These are phyloP conservation scores for Spatulosminthurus flaviceps DNA, from an alignment of 2,888 invertebrate genomes.

Conservation along the genomic window DNA sequence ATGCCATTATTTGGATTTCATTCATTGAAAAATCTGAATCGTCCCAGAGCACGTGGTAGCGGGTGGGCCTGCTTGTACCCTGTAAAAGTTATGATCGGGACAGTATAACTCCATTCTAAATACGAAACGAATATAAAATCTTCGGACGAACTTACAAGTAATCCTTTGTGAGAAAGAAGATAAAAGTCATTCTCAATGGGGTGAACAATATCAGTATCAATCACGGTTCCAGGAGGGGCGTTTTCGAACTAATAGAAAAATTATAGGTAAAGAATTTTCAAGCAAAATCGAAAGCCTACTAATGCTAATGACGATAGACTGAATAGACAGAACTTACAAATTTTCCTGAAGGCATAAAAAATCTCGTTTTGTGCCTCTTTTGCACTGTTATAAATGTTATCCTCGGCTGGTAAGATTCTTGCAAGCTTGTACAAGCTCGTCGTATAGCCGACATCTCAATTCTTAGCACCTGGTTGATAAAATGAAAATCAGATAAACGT, in stretches of 20 bases:
- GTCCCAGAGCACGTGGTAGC: constrained; percentile 85
- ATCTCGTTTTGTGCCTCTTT: constrained; percentile 72
- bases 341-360: constrained; percentile 63
- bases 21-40: constrained; percentile 77
- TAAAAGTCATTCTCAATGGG: constrained; percentile 69
- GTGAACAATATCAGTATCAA: constrained; percentile 68
- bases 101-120: no score
- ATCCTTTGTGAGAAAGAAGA: constrained; percentile 66
- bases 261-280: neutral
- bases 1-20: constrained; percentile 81
- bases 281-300: no score
- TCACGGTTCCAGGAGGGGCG: constrained; percentile 69
- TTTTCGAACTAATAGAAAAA: constrained; percentile 64
- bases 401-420: constrained; percentile 70
- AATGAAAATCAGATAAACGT: neutral
- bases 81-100: constrained; percentile 66
- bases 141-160: constrained; percentile 37
- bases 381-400: constrained; percentile 73
- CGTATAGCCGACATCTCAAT: constrained; percentile 64
- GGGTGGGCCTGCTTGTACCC: constrained; percentile 63
- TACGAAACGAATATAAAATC: neutral
- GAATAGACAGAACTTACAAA: constrained; percentile 1
- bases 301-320: no score
- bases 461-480: constrained; percentile 56
- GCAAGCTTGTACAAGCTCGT: constrained; percentile 69